Conservation (phyloP, 2,797 vertebrate genomes). For the Schizopygopsis malacanthus region DNA sequence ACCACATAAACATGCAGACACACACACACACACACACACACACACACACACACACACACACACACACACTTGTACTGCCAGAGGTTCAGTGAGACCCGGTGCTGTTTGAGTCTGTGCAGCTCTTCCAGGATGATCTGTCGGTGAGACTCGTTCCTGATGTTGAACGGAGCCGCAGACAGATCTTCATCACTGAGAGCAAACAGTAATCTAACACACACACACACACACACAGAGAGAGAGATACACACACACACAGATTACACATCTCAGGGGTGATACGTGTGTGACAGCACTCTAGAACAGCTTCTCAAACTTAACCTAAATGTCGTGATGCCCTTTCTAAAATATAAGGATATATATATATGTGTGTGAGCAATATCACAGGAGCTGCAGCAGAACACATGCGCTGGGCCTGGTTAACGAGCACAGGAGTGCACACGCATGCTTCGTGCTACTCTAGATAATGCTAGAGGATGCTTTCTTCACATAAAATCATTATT, state of each 20-base stretch:
- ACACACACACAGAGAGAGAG: not conserved
- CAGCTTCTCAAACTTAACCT: not conserved
- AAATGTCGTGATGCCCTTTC: not conserved
- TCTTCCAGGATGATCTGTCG: conserved; percentile 85
- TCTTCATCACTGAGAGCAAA: conserved; percentile 89
- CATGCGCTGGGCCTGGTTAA: too few relatives aligned
- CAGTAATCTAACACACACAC: conserved; percentile 79
- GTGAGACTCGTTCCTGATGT: conserved; percentile 85
- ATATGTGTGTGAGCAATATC: too few relatives aligned
- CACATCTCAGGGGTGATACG: not conserved
- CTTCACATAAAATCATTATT: too few relatives aligned
- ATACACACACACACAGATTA: not conserved
- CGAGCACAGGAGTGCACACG: too few relatives aligned
- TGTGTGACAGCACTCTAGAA: not conserved
- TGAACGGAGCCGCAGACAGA: conserved; percentile 81
- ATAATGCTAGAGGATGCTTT: too few relatives aligned
- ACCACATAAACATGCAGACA: too few relatives aligned
- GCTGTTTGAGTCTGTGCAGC: conserved; percentile 84
- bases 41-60: conserved; percentile 70
- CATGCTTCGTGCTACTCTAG: too few relatives aligned
- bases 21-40: too few relatives aligned
- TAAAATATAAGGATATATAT: too few relatives aligned
- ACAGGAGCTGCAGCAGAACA: too few relatives aligned
- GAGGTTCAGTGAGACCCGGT: conserved; percentile 86
- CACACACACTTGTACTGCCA: conserved; percentile 65